A percentile compares a stretch with the other conserved stretches of the same genome.
These are phyloP conservation scores for mouse (Mus musculus) DNA, from an alignment of 2,113 vertebrate genomes.

Conservation along the genomic window GRCm39 chr16:46283501-46284000, in stretches of 20 bases:
- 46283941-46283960: neutral
- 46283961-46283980: conserved; percentile 17
- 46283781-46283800: neutral
- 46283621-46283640: too few relatives aligned
- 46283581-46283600: too few relatives aligned
- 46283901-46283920: neutral
- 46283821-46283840: neutral
- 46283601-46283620: too few relatives aligned
- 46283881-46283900: neutral
- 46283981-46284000: neutral
- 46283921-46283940: neutral
- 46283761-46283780: neutral
- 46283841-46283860: neutral
- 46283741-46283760: neutral
- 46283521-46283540: too few relatives aligned
- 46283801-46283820: neutral
- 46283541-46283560: too few relatives aligned
- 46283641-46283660: neutral
- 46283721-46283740: neutral
- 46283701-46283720: neutral
- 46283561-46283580: too few relatives aligned
- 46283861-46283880: neutral
- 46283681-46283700: too few relatives aligned
- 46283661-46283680: neutral
- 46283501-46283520: neutral